Evolutionary conservation across 2,113 vertebrate genomes (phyloP), one percentile per base, ranked within the genome.

Genomic region (Semicossyphus pulcher): DNA sequence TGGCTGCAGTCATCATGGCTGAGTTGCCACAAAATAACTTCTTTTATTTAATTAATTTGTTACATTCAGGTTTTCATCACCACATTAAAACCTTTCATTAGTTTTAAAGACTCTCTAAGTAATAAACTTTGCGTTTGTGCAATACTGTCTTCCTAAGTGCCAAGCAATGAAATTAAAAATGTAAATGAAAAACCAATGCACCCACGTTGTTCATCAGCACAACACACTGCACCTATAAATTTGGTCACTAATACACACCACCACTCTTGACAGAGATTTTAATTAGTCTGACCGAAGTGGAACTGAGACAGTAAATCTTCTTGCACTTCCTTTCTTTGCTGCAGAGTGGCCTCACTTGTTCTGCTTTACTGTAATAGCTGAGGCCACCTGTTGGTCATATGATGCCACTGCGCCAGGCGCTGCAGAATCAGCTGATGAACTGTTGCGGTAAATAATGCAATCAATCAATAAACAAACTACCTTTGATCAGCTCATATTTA

Each of bases 311-410:
- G 7, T 52, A 18, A 0, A 34, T 45, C 10, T 28, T 15, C 39
- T 47, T 73, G 44, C 23, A 44, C 44, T n/a, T 41, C 1, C n/a
- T 39, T 52, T 68, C 14, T 70, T 45, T 23, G 3, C 20, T 53
- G 18, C 37, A 29, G 12, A 31, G 47, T 20, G 0, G 14, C 23
- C 15, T n/a, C n/a, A n/a, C n/a, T n/a, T 65, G 32, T 7, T 52
- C n/a, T 12, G 15, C 4, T 42, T 25, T 18, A n/a, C 11, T 56
- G 32, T 45, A 58, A 29, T 37, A 53, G 12, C 32, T 32, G 52
- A 66, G 34, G 39, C 23, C 64, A 21, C 20, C 36, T 15, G 70
- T 25, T 66, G 67, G 49, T 52, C 56, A 60, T 1, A 70, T 23
- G 21, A 56, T 56, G 48, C 9, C 25, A 64, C 47, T 54, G 39